phyloP scores from a whole-genome alignment of 2,113 vertebrate species.

The Megaptera novaeangliae region DNA sequence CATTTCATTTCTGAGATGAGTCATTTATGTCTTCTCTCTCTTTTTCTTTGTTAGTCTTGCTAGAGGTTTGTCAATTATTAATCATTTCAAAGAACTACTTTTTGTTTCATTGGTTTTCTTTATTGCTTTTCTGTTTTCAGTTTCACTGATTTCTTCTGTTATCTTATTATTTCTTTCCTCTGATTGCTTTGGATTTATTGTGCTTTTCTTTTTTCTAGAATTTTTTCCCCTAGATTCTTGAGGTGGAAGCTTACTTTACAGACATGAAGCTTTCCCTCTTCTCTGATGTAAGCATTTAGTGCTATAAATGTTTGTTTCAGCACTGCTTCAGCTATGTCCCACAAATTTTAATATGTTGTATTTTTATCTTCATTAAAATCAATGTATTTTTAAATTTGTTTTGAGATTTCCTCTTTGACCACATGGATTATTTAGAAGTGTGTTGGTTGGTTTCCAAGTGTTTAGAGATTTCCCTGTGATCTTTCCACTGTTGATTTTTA shows the following conservation, averaged over 20 bases:
- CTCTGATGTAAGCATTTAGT: neutral
- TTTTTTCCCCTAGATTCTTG: neutral
- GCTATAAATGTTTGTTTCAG: neutral
- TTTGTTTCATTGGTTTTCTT: neutral
- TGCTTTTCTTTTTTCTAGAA: neutral
- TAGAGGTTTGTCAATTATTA: neutral
- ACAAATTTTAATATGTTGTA: neutral
- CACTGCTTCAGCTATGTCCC: neutral
- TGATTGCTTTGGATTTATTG: neutral
- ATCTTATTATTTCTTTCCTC: neutral
- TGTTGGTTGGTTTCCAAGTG: neutral
- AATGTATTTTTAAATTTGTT: neutral
- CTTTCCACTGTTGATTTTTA: neutral
- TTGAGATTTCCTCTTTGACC: neutral
- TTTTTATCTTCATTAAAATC: neutral
- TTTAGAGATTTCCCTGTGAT: neutral
- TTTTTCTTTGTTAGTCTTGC: neutral
- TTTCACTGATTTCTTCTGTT: neutral
- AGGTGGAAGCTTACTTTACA: neutral
- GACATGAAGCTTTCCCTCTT: neutral
- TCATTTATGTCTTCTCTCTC: no score
- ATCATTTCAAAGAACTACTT: neutral
- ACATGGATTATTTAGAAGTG: neutral
- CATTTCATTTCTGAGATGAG: no score
- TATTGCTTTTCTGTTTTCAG: neutral